These are phyloP conservation scores for Paramuricea clavata DNA, from an alignment of 92 coral and sea anemone species.

Conservation along the genomic window DNA sequence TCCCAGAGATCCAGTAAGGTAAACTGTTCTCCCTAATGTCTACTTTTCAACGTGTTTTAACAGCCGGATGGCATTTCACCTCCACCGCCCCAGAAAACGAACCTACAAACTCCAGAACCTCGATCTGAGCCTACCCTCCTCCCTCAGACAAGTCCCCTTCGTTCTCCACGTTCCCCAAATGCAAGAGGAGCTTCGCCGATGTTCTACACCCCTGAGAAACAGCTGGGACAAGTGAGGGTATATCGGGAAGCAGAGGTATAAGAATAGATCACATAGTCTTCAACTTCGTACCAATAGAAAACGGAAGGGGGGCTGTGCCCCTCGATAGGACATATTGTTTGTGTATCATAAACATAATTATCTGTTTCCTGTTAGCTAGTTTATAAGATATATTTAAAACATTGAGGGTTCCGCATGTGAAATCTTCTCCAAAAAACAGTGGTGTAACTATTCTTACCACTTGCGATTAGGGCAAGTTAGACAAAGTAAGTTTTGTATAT, in stretches of 20 bases:
- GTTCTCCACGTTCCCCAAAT: neutral
- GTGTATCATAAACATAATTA: too few species aligned
- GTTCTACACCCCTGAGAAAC: slow-evolving; percentile 38
- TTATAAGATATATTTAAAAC: too few species aligned
- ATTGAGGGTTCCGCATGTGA: too few species aligned
- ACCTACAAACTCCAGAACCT: neutral
- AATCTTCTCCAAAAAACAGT: too few species aligned
- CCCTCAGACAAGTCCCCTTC: too few species aligned
- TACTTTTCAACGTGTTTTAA: neutral
- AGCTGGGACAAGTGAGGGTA: slow-evolving; percentile 8
- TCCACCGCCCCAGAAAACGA: neutral
- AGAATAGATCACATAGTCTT: neutral
- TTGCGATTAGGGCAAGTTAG: too few species aligned
- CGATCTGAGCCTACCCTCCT: neutral
- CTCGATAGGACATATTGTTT: too few species aligned
- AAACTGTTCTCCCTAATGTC: neutral
- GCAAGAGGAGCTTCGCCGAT: neutral
- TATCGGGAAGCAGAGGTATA: slow-evolving; percentile 42
- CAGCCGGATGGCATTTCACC: slow-evolving; percentile 18
- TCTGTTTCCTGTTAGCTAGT: too few species aligned
- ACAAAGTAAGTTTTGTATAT: too few species aligned
- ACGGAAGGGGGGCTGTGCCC: neutral
- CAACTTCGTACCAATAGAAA: too few species aligned
- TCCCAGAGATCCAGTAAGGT: neutral
- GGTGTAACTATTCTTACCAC: too few species aligned